phyloP scores from a whole-genome alignment of 2,113 vertebrate genomes.

The Tiliqua scincoides region DNA sequence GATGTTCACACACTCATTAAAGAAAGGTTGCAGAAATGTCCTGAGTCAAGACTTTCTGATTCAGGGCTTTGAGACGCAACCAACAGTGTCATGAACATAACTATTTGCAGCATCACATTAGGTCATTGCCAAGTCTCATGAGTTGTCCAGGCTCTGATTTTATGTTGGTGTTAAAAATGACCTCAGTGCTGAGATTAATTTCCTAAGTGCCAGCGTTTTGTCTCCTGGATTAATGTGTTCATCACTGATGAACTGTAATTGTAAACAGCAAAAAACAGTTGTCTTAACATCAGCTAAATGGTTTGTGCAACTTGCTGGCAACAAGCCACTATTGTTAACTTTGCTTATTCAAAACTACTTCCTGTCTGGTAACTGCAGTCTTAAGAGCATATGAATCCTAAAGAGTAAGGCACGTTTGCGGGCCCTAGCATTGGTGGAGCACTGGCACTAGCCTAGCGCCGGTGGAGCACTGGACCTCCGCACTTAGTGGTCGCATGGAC shows the following conservation, averaged over 20 bases:
- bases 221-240: slow-evolving; percentile 35
- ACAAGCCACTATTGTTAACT: slow-evolving; percentile 12
- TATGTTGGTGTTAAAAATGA: not conserved
- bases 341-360: slow-evolving; percentile 16
- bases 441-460: too few relatives aligned
- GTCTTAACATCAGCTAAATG: slow-evolving; percentile 20
- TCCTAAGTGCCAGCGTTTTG: slow-evolving; percentile 13
- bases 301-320: slow-evolving; percentile 31
- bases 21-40: not conserved
- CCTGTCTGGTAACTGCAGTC: slow-evolving; percentile 1
- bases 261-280: slow-evolving; percentile 24
- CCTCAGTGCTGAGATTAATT: not conserved
- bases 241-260: slow-evolving; percentile 22
- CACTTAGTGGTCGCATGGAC: too few relatives aligned
- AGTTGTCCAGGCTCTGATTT: not conserved
- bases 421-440: too few relatives aligned
- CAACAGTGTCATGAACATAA: slow-evolving; percentile 2
- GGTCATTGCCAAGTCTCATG: not conserved
- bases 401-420: too few relatives aligned
- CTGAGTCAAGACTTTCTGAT: slow-evolving; percentile 12
- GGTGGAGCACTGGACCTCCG: too few relatives aligned
- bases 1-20: slow-evolving; percentile 1
- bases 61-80: not conserved
- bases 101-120: not conserved
- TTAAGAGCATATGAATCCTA: too few relatives aligned